A percentile compares a stretch with the other conserved stretches of the same genome.
Conservation (phyloP, 2,888 invertebrate species). For the Diaprepes abbreviatus region DNA sequence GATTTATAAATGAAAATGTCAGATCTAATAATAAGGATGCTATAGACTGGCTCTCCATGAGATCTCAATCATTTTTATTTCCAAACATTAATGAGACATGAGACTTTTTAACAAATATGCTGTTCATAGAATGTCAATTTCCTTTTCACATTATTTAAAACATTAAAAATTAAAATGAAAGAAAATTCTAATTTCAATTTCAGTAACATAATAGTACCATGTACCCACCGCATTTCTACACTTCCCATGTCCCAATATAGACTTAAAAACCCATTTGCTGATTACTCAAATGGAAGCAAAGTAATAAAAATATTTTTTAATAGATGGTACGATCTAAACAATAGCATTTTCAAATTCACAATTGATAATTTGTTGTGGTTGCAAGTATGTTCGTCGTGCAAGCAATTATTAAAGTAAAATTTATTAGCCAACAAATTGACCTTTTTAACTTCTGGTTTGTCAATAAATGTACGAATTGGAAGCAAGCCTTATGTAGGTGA, state of each 20-base stretch:
- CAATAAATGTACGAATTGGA: constrained; percentile 4
- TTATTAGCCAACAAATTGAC: constrained; percentile 16
- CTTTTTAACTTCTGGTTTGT: constrained; percentile 17
- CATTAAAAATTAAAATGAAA: neutral
- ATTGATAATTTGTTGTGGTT: neutral
- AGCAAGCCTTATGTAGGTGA: neutral
- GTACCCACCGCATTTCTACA: constrained; percentile 2
- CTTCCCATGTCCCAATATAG: constrained; percentile 7
- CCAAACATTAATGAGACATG: no score
- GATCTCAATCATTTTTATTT: no score
- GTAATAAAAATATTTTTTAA: neutral
- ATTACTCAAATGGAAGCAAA: neutral
- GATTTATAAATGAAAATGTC: no score
- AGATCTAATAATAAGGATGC: no score
- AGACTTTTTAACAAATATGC: no score
- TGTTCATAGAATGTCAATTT: no score
- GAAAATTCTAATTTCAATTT: neutral
- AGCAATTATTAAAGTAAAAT: neutral
- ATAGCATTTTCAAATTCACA: neutral
- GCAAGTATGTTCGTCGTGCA: neutral
- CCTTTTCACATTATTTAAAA: neutral
- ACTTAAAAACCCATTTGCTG: constrained; percentile 7
- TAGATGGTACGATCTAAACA: neutral
- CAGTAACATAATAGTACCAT: neutral
- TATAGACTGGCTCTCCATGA: no score